Base-by-base conservation (phyloP, 2,113 vertebrate species). In the Cichladusa arquata region DNA sequence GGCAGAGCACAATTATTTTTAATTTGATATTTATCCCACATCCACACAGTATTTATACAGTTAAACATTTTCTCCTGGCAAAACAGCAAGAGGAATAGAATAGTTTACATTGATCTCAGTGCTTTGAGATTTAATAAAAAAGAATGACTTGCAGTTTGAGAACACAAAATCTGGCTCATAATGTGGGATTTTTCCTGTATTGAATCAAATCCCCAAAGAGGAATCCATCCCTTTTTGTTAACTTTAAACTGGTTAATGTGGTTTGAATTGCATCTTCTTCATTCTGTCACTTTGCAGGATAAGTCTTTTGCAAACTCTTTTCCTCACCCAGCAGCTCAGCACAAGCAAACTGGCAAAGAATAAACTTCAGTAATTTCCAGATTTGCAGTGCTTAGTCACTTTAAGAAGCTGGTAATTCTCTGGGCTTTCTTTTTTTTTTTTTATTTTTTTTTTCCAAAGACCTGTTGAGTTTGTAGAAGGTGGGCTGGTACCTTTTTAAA, bases 401-500 rank as follows among this genome's bases (percentile, higher is more conserved):
- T 94, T 33, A 86, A 47, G 61, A 61, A 96, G 53, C 79, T 69
- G 67, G 36, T 89, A 0, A 14, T 82, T 81, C 77, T 88, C 65
- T 57, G 22, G 64, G 24, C 9, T 51, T 51, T 51, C 5, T 51
- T 51, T 26, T 16, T 26, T 23, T 47, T 9, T n/a, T 34, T 19
- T 45, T 3, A 1, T 11, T 23, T 18, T n/a, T 11, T 15, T 2
- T 5, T 92, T 48, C 83, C 90, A 91, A 95, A 93, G 79, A 86
- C 17, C 33, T 60, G 45, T 58, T 44, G 10, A 72, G 72, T 97
- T 93, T 85, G 14, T 71, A 86, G 56, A 91, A 62, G 82, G 87
- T 89, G 70, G 92, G 92, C 94, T 86, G 79, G 83, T 86, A 78
- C 74, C 93, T 93, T 96, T 38, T 86, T 82, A 81, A 74, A 80